Conservation (phyloP, 2,888 invertebrate genomes). For the Eupeodes latifasciatus region DNA sequence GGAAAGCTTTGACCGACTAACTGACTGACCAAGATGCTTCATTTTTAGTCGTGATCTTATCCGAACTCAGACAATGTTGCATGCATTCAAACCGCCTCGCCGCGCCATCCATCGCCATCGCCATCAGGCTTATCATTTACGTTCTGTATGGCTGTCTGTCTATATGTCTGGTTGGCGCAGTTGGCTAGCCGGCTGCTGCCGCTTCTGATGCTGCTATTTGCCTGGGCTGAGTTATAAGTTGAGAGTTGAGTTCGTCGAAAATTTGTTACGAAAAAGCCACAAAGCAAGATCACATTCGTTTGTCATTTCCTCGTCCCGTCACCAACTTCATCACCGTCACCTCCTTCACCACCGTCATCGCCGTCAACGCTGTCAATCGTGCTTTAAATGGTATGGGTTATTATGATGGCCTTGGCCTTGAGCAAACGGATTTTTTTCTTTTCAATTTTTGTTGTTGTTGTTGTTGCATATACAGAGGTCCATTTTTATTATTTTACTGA, state of each 20-base stretch:
- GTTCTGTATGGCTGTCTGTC: slow-evolving; percentile 17
- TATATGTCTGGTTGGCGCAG: too few species aligned
- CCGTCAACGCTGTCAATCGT: slow-evolving; percentile 46
- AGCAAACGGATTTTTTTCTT: slow-evolving; percentile 77
- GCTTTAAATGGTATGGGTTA: slow-evolving; percentile 61
- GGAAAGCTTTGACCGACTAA: slow-evolving; percentile 74
- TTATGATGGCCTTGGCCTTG: slow-evolving; percentile 80
- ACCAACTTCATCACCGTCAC: background rate
- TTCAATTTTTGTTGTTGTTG: slow-evolving; percentile 61
- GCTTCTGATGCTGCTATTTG: too few species aligned
- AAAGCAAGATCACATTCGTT: slow-evolving; percentile 28
- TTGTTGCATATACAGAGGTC: slow-evolving; percentile 11
- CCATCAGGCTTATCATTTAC: slow-evolving; percentile 36
- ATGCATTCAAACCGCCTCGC: slow-evolving; percentile 27
- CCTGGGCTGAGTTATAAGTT: background rate
- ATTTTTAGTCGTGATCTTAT: slow-evolving; percentile 45
- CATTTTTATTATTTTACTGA: slow-evolving; percentile 26
- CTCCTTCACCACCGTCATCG: background rate
- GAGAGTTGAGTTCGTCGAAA: slow-evolving; percentile 12
- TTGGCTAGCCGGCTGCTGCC: background rate
- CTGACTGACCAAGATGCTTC: slow-evolving; percentile 69
- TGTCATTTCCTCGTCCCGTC: background rate
- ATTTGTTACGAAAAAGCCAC: slow-evolving; percentile 25
- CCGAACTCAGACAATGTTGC: slow-evolving; percentile 39
- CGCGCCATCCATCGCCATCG: too few species aligned